phyloP scores from a whole-genome alignment of 1,140 invertebrate genomes.

The Cydia fagiglandana region DNA sequence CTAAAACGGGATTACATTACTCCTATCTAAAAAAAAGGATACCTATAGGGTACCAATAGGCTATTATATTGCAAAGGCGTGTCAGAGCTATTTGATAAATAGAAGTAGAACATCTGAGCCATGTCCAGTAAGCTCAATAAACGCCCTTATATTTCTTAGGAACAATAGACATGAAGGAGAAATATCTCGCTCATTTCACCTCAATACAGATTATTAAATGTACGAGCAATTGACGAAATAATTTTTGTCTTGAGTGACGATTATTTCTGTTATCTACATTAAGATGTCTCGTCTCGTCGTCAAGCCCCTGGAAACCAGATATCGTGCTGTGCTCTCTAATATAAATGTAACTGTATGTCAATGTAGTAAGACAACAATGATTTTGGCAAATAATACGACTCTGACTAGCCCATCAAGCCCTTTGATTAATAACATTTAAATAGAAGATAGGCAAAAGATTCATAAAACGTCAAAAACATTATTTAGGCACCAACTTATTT shows the following conservation, averaged over 20 bases:
- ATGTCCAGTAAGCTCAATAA: not conserved
- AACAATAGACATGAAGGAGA: not conserved
- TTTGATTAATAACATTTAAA: no score
- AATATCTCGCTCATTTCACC: not conserved
- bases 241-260: not conserved
- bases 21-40: no score
- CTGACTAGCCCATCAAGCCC: no score
- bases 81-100: not conserved
- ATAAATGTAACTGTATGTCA: no score
- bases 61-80: not conserved
- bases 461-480: no score
- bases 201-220: not conserved
- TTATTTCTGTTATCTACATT: not conserved
- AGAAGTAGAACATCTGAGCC: not conserved
- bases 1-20: no score
- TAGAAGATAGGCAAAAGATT: no score
- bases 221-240: not conserved
- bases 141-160: not conserved
- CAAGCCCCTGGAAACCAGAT: not conserved
- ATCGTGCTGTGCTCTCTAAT: not conserved
- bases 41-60: no score
- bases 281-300: not conserved
- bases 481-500: no score
- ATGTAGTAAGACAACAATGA: not conserved
- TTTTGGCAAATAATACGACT: no score